Conservation (phyloP, 2,888 invertebrate genomes). For the Hylaea fasciaria region DNA sequence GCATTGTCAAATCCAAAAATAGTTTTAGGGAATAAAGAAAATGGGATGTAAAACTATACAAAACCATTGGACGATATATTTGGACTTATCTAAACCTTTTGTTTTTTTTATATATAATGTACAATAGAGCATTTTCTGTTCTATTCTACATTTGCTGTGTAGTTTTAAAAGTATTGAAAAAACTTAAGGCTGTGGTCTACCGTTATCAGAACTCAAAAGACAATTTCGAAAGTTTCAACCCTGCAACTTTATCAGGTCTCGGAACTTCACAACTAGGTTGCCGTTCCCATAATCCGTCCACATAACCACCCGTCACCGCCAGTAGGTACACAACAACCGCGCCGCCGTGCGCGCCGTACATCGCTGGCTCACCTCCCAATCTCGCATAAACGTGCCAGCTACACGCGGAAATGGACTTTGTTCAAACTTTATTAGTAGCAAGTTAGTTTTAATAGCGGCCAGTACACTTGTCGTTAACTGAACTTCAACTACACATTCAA, state of each 20-base stretch:
- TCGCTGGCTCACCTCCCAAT: conserved; percentile 43
- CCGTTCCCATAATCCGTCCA: conserved; percentile 33
- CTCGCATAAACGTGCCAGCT: conserved; percentile 50
- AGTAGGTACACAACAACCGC: conserved; percentile 43
- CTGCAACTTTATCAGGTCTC: background rate
- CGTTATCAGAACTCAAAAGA: conserved; percentile 3
- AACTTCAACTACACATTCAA: conserved; percentile 38
- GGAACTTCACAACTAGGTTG: conserved; percentile 29
- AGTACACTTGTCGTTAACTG: conserved; percentile 49
- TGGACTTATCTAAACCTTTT: too few relatives aligned
- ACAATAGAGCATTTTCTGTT: too few relatives aligned
- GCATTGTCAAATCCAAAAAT: too few relatives aligned
- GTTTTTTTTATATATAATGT: too few relatives aligned
- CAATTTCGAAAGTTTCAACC: conserved; percentile 15
- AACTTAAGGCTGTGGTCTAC: too few relatives aligned
- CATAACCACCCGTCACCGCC: conserved; percentile 35
- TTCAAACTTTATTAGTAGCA: conserved; percentile 61
- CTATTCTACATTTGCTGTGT: too few relatives aligned
- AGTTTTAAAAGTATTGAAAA: too few relatives aligned
- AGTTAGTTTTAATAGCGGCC: conserved; percentile 64
- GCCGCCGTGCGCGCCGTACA: conserved; percentile 49
- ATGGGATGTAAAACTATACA: too few relatives aligned
- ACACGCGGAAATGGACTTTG: conserved; percentile 62
- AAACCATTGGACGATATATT: too few relatives aligned
- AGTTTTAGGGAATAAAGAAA: too few relatives aligned